A percentile compares a stretch with the other conserved stretches of the same genome.
These are phyloP conservation scores for Molossus molossus DNA, from an alignment of 2,797 vertebrate species.

Conservation along the genomic window DNA sequence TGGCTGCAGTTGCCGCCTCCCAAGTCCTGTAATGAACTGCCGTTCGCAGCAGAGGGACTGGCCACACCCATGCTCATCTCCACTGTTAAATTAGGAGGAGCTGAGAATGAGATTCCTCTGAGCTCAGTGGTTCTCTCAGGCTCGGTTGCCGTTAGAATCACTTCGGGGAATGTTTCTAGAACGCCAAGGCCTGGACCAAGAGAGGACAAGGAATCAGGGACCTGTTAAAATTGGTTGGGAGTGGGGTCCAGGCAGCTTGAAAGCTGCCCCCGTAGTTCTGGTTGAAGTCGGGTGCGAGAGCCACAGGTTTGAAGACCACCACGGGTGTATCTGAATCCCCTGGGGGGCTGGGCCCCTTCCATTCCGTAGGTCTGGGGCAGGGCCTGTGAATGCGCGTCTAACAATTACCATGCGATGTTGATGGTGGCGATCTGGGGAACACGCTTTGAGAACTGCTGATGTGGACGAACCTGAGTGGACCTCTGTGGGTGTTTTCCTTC, in stretches of 20 bases:
- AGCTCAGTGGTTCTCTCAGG: background rate
- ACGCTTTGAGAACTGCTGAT: background rate
- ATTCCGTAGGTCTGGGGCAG: background rate
- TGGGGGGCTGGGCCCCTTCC: background rate
- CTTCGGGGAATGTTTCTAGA: background rate
- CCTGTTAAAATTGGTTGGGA: background rate
- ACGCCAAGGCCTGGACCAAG: background rate
- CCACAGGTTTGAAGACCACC: background rate
- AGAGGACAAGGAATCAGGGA: no score
- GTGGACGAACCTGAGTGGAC: background rate
- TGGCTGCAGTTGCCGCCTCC: background rate
- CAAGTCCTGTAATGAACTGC: background rate
- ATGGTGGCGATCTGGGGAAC: background rate
- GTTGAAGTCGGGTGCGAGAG: background rate
- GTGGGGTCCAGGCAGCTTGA: background rate
- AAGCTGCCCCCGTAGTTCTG: background rate
- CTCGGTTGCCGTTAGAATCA: background rate
- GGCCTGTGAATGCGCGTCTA: background rate
- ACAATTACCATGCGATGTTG: background rate
- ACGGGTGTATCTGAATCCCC: background rate
- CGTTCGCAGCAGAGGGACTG: background rate
- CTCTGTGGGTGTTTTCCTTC: background rate
- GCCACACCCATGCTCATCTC: background rate
- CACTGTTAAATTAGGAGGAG: background rate
- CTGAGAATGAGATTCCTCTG: background rate